These are phyloP conservation scores for Athalia rosae DNA, from an alignment of 2,888 invertebrate genomes.

Conservation along the genomic window DNA sequence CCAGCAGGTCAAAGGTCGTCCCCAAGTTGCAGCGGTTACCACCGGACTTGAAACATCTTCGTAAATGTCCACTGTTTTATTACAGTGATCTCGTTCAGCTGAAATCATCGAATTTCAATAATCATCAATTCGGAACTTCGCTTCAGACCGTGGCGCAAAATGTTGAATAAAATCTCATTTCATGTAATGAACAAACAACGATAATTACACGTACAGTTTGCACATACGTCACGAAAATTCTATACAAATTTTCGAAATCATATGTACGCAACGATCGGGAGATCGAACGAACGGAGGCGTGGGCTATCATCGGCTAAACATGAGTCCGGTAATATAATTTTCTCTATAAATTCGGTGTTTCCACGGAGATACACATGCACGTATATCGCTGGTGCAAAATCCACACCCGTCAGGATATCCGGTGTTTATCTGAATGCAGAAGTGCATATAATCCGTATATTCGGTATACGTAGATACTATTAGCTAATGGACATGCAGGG, in stretches of 20 bases:
- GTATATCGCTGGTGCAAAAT: neutral
- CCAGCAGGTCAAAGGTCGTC: slow-evolving; percentile 91
- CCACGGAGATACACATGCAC: neutral
- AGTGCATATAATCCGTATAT: neutral
- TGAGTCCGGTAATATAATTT: slow-evolving; percentile 28
- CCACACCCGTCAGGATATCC: neutral
- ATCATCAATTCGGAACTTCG: too few relatives aligned
- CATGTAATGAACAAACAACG: too few relatives aligned
- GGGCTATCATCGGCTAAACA: neutral
- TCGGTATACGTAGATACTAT: slow-evolving; percentile 4
- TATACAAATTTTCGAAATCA: neutral
- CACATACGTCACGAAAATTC: neutral
- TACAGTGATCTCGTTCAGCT: slow-evolving; percentile 90
- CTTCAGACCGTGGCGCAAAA: too few relatives aligned
- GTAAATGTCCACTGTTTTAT: slow-evolving; percentile 95
- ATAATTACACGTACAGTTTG: too few relatives aligned
- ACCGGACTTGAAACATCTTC: slow-evolving; percentile 93
- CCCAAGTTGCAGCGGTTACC: slow-evolving; percentile 87
- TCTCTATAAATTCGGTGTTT: slow-evolving; percentile 30
- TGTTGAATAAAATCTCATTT: neutral
- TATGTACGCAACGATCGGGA: neutral
- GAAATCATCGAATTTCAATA: slow-evolving; percentile 46
- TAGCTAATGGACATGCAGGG: slow-evolving; percentile 27
- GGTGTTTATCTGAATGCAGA: slow-evolving; percentile 9
- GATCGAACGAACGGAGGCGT: neutral